Conservation (phyloP, 2,888 invertebrate species). For the Epistrophe eligans region DNA sequence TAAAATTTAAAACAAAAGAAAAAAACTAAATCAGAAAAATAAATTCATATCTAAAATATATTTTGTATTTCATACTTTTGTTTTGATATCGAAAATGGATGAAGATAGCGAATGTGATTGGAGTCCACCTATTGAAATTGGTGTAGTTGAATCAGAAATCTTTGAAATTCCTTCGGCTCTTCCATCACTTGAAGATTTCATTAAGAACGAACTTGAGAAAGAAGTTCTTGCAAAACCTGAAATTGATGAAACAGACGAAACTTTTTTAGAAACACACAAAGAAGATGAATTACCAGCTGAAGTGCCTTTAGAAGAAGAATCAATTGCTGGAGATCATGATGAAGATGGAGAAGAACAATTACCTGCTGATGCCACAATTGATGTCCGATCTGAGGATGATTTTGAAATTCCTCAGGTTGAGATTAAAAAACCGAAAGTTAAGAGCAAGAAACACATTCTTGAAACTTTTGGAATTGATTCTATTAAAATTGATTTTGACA, state of each 20-base stretch:
- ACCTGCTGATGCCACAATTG: not conserved
- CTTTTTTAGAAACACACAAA: not conserved
- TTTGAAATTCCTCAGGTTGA: conserved; percentile 32
- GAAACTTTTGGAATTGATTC: conserved; percentile 40
- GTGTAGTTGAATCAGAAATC: conserved; percentile 4
- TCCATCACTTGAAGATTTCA: conserved; percentile 55
- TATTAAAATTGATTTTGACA: conserved; percentile 34
- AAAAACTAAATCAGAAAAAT: too few species aligned
- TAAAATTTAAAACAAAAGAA: too few species aligned
- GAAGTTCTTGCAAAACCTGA: not conserved
- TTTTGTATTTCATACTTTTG: not conserved
- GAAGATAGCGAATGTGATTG: conserved; percentile 22
- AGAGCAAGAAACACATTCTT: not conserved
- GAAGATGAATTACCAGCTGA: not conserved
- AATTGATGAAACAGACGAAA: not conserved
- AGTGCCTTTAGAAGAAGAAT: not conserved
- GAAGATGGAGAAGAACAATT: not conserved
- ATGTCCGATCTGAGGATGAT: conserved; percentile 38
- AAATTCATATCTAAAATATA: not conserved
- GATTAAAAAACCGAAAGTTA: conserved; percentile 24
- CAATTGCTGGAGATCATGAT: conserved; percentile 1
- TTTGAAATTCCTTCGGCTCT: conserved; percentile 36
- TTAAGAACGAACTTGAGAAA: conserved; percentile 34
- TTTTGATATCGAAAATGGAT: conserved; percentile 2
- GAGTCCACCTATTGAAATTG: not conserved